These are phyloP conservation scores for Protonibea diacanthus DNA, from an alignment of 2,797 vertebrate genomes.

Conservation along the genomic window DNA sequence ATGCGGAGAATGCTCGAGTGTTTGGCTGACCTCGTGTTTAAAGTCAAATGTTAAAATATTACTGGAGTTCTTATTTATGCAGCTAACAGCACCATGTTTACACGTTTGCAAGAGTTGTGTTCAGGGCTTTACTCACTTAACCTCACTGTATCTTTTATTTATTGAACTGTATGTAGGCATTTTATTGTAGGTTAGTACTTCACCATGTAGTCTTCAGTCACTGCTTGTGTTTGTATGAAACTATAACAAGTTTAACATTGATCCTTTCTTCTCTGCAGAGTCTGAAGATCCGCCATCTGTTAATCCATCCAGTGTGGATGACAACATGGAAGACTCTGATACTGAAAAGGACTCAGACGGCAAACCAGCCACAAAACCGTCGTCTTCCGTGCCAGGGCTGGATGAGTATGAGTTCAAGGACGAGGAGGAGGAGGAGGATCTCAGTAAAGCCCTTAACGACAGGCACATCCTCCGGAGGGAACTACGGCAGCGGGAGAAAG, in stretches of 20 bases:
- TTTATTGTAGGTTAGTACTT: not conserved
- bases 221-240: not conserved
- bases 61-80: not conserved
- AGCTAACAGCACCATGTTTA: not conserved
- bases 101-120: not conserved
- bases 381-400: slow-evolving; percentile 88
- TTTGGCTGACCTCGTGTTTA: not conserved
- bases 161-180: not conserved
- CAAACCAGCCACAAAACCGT: slow-evolving; percentile 89
- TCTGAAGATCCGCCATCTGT: slow-evolving; percentile 95
- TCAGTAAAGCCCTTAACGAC: slow-evolving; percentile 95
- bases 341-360: slow-evolving; percentile 93
- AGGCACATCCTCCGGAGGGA: slow-evolving; percentile 94
- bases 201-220: not conserved
- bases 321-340: slow-evolving; percentile 95
- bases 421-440: slow-evolving; percentile 92
- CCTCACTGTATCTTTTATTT: not conserved
- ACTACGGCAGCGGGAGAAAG: slow-evolving; percentile 90
- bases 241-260: not conserved
- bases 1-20: not conserved
- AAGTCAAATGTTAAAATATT: slow-evolving; percentile 1
- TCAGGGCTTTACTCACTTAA: not conserved
- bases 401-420: slow-evolving; percentile 99
- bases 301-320: slow-evolving; percentile 96
- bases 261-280: slow-evolving; percentile 83